phyloP scores from a whole-genome alignment of 1,140 invertebrate species.

The Eubasilissa regina region DNA sequence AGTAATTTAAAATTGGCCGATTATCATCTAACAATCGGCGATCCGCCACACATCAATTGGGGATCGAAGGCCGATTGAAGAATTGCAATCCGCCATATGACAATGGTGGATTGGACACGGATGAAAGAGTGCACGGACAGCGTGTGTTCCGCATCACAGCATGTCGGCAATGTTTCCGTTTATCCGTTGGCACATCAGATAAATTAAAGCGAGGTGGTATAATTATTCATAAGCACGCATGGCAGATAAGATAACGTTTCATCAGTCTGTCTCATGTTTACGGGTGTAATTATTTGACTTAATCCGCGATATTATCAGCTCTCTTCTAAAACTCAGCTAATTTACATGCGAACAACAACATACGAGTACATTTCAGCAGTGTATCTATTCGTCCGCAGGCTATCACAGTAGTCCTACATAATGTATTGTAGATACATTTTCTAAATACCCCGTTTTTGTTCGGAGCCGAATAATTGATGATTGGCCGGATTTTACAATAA shows the following conservation, averaged over 20 bases:
- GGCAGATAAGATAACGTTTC: constrained; percentile 5
- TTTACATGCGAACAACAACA: no score
- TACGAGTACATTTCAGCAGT: no score
- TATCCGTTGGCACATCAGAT: neutral
- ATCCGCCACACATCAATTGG: neutral
- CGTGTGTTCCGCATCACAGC: neutral
- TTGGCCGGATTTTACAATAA: no score
- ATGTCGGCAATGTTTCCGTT: neutral
- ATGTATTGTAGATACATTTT: no score
- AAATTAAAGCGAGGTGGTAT: no score
- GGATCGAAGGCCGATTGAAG: neutral
- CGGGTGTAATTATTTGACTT: neutral
- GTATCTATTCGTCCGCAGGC: no score
- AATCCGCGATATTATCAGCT: neutral
- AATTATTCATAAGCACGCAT: neutral
- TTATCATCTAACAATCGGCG: neutral
- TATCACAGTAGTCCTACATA: no score
- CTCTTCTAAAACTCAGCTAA: no score
- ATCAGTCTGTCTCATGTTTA: neutral
- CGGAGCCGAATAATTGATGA: no score
- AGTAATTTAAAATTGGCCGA: no score
- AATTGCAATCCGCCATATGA: neutral
- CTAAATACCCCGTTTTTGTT: no score
- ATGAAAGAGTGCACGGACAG: neutral
- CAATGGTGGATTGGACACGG: neutral